Evolutionary conservation across 2,888 invertebrate genomes (phyloP).

Genomic region (Sesia bembeciformis): DNA sequence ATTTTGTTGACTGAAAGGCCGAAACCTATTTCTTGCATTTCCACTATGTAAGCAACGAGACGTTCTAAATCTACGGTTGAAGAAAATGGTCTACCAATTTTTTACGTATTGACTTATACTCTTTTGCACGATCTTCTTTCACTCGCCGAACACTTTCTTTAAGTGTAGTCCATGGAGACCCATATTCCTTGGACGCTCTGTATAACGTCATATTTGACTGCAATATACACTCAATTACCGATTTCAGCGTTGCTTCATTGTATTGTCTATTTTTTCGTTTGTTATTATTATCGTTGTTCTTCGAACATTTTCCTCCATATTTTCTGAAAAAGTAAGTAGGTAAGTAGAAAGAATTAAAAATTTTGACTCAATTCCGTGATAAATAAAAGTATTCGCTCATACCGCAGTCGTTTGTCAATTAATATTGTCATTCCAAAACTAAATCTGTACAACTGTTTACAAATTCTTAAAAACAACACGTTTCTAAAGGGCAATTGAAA

Average conservation of each 20-base stretch:
- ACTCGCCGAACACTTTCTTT: slow-evolving; percentile 6
- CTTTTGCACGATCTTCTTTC: background rate
- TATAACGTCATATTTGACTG: slow-evolving; percentile 1
- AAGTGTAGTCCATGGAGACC: slow-evolving; percentile 7
- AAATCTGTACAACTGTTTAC: no score
- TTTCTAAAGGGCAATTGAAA: no score
- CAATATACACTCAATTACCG: background rate
- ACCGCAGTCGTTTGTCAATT: background rate
- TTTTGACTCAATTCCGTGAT: background rate
- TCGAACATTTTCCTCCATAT: background rate
- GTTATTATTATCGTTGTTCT: background rate
- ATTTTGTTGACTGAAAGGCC: slow-evolving; percentile 9
- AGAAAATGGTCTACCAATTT: slow-evolving; percentile 9
- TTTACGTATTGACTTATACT: slow-evolving; percentile 5
- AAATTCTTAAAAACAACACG: no score
- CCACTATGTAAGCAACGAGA: slow-evolving; percentile 1
- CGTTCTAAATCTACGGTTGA: slow-evolving; percentile 3
- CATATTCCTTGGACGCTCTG: slow-evolving; percentile 4
- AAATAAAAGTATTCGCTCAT: background rate
- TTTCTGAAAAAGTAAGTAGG: background rate
- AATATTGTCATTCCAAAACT: no score
- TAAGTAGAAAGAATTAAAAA: no score
- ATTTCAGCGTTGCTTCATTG: background rate
- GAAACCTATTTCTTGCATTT: slow-evolving; percentile 9
- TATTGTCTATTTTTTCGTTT: background rate